Evolutionary conservation across 2,888 invertebrate species (phyloP).

Genomic region (Minunthozetes semirufus): DNA sequence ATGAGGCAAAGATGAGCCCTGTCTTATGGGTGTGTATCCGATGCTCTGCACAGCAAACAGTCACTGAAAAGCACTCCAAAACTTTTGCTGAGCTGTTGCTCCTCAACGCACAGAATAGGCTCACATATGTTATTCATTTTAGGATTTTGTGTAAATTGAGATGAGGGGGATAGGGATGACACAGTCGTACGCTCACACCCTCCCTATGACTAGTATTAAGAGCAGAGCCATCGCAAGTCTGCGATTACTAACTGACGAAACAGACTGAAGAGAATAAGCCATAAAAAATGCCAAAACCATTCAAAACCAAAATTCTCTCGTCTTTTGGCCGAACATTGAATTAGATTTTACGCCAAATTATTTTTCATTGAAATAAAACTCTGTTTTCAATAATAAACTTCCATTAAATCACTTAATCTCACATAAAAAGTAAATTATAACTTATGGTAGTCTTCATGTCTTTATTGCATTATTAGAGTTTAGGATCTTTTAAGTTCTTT

Average conservation of each 20-base stretch:
- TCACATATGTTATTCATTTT: conserved; percentile 7
- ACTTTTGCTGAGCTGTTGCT: not conserved
- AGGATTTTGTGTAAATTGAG: conserved; percentile 19
- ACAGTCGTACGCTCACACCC: not conserved
- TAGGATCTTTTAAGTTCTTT: not conserved
- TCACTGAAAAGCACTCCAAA: not conserved
- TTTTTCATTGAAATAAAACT: not conserved
- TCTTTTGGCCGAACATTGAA: not conserved
- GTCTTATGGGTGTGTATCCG: conserved; percentile 23
- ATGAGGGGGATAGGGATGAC: not conserved
- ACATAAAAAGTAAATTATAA: not conserved
- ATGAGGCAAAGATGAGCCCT: not conserved
- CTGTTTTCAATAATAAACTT: not conserved
- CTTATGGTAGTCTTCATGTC: not conserved
- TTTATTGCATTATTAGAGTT: not conserved
- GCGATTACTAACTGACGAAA: not conserved
- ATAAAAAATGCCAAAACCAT: not conserved
- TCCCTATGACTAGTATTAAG: not conserved
- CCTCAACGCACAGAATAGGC: not conserved
- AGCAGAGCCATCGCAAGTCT: not conserved
- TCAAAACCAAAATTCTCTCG: not conserved
- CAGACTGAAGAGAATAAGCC: no score
- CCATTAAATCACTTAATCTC: not conserved
- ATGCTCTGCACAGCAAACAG: not conserved
- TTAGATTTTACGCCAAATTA: not conserved